Evolutionary conservation across 2,888 invertebrate genomes (phyloP), one percentile per base, ranked within the genome.

Genomic region (Apodemia mormo): DNA sequence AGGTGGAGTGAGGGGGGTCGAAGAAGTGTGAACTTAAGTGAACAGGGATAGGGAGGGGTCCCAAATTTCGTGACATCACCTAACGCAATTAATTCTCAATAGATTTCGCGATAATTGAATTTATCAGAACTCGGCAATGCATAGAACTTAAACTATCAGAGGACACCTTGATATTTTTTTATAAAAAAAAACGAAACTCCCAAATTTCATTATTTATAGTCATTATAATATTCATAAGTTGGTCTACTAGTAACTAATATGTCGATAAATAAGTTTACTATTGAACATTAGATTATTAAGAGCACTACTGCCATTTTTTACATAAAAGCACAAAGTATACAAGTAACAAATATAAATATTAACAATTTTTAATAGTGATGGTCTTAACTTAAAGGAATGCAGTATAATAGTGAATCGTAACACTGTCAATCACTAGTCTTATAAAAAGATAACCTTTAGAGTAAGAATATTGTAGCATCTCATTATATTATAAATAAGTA

Each of bases 361-460:
- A 58, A 58, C 30, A 29, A 58, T 58, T 14, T 5, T 29, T 30
- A 30, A 12, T 58, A 58, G 29, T 58, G 30, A 8, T 29, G 49
- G 49, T 30, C 45, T 45, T 45, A 10, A 12, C 12, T 68, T 58
- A 58, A 58, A 58, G 64, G 33, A 68, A 64, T 61, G 49, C 45
- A 29, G 45, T 30, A 45, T 6, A 49, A 33, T 29, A 65, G 49
- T 40, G 65, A 52, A 49, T 40, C 37, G 40, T 54, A 61, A 68
- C 70, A 73, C 70, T 73, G 73, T 73, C 73, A 66, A 73, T 65
- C 73, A 73, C 73, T 73, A 73, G 73, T 73, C 73, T 73, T 73
- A 71, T 71, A 61, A 71, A 72, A 70, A 66, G 69, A 67, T 61
- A 66, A 52, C 54, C 66, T 67, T 65, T 68, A 67, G 65, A n/a